A percentile compares a stretch with the other conserved stretches of the same genome.
Conservation (phyloP, 2,797 vertebrate genomes). For the Percopsis omiscomaycus region DNA sequence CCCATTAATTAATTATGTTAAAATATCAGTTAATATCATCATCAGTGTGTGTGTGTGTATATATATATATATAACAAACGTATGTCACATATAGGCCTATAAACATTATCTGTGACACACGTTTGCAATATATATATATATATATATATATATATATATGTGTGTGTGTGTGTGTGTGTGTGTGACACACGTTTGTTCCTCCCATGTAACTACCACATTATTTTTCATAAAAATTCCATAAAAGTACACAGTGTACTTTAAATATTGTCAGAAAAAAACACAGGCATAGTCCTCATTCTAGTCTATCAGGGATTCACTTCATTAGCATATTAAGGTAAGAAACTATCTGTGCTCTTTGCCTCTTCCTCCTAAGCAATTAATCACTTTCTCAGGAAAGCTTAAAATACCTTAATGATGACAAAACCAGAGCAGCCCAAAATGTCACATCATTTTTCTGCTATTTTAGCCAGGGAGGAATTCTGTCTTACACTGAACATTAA, state of each 20-base stretch:
- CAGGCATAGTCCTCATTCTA: neutral
- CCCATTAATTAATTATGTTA: too few relatives aligned
- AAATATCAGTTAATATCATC: too few relatives aligned
- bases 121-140: neutral
- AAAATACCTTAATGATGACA: slow-evolving; percentile 11
- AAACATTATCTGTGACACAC: neutral
- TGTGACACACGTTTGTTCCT: too few relatives aligned
- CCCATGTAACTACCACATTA: too few relatives aligned
- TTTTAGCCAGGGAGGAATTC: neutral
- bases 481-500: neutral
- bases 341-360: neutral
- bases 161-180: slow-evolving; percentile 1
- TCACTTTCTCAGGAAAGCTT: slow-evolving; percentile 6
- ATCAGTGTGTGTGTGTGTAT: too few relatives aligned
- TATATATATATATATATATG: neutral
- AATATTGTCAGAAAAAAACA: too few relatives aligned
- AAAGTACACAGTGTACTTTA: too few relatives aligned
- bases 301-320: neutral
- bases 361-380: slow-evolving; percentile 10
- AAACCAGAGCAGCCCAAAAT: neutral
- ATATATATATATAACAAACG: neutral
- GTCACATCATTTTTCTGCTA: neutral
- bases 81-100: neutral
- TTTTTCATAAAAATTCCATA: too few relatives aligned
- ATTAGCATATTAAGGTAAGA: neutral